Evolutionary conservation across 2,797 vertebrate genomes (phyloP).

Genomic region (Strix occidentalis): DNA sequence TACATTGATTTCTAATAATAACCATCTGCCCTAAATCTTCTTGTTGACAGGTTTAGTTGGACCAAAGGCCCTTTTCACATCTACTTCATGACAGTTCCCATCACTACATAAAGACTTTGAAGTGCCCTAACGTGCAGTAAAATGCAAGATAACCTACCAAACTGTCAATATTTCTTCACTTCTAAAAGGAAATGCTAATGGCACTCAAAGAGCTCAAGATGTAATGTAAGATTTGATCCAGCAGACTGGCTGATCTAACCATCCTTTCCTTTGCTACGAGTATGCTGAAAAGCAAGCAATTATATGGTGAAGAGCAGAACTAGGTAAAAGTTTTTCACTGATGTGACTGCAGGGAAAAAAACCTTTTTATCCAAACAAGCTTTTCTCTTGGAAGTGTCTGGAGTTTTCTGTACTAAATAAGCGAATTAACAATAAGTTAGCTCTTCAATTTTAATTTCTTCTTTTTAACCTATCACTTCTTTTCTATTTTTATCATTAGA

Average conservation of each 20-base stretch:
- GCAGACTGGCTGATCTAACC: conserved; percentile 54
- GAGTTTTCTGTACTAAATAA: background rate
- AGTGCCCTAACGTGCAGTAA: conserved; percentile 67
- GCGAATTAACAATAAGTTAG: background rate
- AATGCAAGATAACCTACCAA: conserved; percentile 63
- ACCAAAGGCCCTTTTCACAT: conserved; percentile 68
- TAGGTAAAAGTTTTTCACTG: conserved; percentile 23
- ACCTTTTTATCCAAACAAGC: conserved; percentile 17
- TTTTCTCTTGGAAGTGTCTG: background rate
- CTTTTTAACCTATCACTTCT: background rate
- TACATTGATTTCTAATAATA: conserved; percentile 73
- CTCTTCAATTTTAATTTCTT: background rate
- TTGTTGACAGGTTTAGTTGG: conserved; percentile 69
- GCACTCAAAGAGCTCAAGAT: conserved; percentile 61
- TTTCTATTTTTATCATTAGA: background rate
- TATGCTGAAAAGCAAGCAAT: conserved; percentile 59
- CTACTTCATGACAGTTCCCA: conserved; percentile 66
- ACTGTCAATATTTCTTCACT: conserved; percentile 70
- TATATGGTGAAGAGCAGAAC: conserved; percentile 31
- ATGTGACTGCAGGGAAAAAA: conserved; percentile 14
- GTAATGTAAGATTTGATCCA: conserved; percentile 48
- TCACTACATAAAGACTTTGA: conserved; percentile 72
- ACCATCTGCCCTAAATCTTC: conserved; percentile 64
- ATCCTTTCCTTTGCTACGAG: background rate
- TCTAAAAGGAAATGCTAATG: conserved; percentile 71